Conservation (phyloP, 1,140 invertebrate species). For the Ceratitis capitata region DNA sequence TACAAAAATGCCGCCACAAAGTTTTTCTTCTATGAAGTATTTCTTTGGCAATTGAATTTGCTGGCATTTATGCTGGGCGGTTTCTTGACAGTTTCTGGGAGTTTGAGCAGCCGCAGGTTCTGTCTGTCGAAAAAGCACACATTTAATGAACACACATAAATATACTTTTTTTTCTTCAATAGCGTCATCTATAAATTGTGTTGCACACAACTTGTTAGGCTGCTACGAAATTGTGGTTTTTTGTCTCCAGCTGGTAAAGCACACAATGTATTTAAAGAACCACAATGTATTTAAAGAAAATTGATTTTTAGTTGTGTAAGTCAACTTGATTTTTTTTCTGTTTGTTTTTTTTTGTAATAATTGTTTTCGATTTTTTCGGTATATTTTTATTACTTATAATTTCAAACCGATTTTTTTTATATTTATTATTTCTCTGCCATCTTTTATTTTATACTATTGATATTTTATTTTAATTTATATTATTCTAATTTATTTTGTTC, state of each 20-base stretch:
- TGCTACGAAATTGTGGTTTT: neutral
- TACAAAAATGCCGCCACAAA: neutral
- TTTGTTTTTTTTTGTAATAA: neutral
- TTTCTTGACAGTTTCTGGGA: too few species aligned
- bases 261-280: too few species aligned
- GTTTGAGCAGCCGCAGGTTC: neutral
- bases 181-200: neutral
- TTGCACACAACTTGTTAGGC: neutral
- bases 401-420: neutral
- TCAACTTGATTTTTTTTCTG: neutral
- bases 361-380: neutral
- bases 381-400: neutral
- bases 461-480: too few species aligned
- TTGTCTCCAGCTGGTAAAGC: neutral
- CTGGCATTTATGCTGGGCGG: neutral
- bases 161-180: neutral
- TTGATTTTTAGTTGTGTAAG: neutral
- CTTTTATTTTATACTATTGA: too few species aligned
- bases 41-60: neutral
- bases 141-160: neutral
- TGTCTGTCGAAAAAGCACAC: too few species aligned
- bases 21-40: neutral
- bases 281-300: neutral
- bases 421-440: neutral
- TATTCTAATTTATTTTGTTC: too few species aligned